phyloP scores from a whole-genome alignment of 1,140 invertebrate species.

The Zaprionus camerounensis region DNA sequence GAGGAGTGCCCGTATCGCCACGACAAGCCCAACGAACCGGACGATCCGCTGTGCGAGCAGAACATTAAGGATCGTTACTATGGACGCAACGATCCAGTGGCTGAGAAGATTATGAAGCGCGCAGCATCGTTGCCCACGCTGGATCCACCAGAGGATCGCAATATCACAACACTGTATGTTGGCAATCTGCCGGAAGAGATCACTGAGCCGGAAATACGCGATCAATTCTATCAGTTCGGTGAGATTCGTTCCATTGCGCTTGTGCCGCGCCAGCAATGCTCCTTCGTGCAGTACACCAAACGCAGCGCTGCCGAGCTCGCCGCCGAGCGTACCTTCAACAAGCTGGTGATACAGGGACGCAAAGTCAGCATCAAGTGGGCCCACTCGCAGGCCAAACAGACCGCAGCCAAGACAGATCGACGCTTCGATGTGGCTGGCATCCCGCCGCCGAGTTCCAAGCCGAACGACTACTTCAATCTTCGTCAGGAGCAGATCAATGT shows the following conservation, averaged over 20 bases:
- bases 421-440: slow-evolving; percentile 93
- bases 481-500: slow-evolving; percentile 86
- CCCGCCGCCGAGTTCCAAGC: slow-evolving; percentile 87
- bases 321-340: slow-evolving; percentile 98
- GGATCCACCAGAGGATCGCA: slow-evolving; percentile 97
- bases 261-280: slow-evolving; percentile 97
- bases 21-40: slow-evolving; percentile 99
- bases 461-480: slow-evolving; percentile 93
- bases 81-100: slow-evolving; percentile 99
- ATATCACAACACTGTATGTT: slow-evolving; percentile 98
- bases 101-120: slow-evolving; percentile 97
- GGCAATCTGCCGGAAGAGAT: slow-evolving; percentile 96
- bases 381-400: slow-evolving; percentile 91
- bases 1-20: slow-evolving; percentile 99
- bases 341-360: slow-evolving; percentile 94
- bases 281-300: slow-evolving; percentile 98
- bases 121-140: slow-evolving; percentile 97
- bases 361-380: slow-evolving; percentile 99
- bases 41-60: slow-evolving; percentile 99
- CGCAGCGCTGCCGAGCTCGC: slow-evolving; percentile 95
- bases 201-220: slow-evolving; percentile 93
- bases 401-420: slow-evolving; percentile 84
- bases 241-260: slow-evolving; percentile 97
- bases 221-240: slow-evolving; percentile 98
- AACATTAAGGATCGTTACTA: slow-evolving; percentile 99